Base-by-base conservation (phyloP, 2,888 invertebrate genomes). In the Julus scandinavius region DNA sequence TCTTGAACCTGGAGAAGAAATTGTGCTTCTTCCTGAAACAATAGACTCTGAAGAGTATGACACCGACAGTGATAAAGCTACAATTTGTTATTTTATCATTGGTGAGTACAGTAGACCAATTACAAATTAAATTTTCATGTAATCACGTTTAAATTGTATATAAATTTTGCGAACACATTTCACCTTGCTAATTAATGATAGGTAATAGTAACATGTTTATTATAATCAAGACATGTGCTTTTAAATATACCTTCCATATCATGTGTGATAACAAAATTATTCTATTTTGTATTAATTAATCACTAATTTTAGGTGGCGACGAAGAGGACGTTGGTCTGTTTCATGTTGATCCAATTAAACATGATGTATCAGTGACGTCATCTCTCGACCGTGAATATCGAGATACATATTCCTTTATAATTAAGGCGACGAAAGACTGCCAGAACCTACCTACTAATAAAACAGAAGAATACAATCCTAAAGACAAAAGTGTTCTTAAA, bases 71-170 rank as follows among this genome's bases (percentile, higher is more conserved):
- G 91, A 91, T 87, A 94, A 96, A 86, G 94, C 96, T 87, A 95
- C 96, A 89, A 96, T 98, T n/a, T 99, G 98, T 91, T 98, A 97
- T 92, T 98, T 95, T 91, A 96, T 98, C 87, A 95, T 97, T n/a
- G 95, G 95, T 90, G 87, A 89, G 90, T 89, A 63, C 49, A 38
- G 15, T 40, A 72, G 54, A 11, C 45, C 13, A 29, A 83, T 38
- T 40, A 84, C 13, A 40, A 45, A 45, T 45, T 45, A 7, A 1
- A 45, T 7, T 45, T 45, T 45, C 20, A 85, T 29, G 29, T 29
- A 29, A 29, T 29, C 29, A 29, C 29, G 29, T 29, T 29, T 1
- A 29, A 29, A 1, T 29, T 29, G 29, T 29, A 29, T 29, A 0
- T 29, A 29, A 29, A 29, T 29, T 29, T 29, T 29, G 29, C 29